Conservation (phyloP, 2,888 invertebrate genomes). For the Mythimna vitellina region DNA sequence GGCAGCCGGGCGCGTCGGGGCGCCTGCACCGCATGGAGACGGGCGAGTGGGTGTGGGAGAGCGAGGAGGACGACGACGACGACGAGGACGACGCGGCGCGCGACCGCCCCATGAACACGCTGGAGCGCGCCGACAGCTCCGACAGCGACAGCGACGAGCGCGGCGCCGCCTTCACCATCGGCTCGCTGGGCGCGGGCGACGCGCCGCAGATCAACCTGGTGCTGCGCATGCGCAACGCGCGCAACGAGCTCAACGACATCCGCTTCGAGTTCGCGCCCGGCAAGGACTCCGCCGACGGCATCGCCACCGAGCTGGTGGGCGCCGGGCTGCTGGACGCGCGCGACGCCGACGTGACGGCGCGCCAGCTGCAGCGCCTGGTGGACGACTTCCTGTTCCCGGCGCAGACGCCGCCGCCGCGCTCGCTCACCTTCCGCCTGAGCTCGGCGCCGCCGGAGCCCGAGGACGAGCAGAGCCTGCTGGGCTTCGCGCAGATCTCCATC, state of each 20-base stretch:
- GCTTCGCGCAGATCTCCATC: conserved; percentile 99
- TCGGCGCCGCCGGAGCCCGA: conserved; percentile 93
- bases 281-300: conserved; percentile 97
- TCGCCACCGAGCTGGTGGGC: conserved; percentile 98
- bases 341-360: conserved; percentile 97
- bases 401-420: conserved; percentile 90
- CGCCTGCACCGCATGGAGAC: conserved; percentile 97
- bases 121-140: conserved; percentile 91
- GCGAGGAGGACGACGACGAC: conserved; percentile 95
- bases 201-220: conserved; percentile 95
- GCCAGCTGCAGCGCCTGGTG: conserved; percentile 97
- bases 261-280: conserved; percentile 99
- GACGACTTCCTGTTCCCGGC: conserved; percentile 89
- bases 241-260: conserved; percentile 98
- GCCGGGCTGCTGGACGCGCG: conserved; percentile 98
- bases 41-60: conserved; percentile 99
- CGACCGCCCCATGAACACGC: conserved; percentile 91
- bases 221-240: conserved; percentile 97
- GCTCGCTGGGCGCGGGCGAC: conserved; percentile 78
- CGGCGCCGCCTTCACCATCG: conserved; percentile 80
- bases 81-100: conserved; percentile 88
- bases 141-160: conserved; percentile 90
- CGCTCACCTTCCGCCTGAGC: conserved; percentile 96
- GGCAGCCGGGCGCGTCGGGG: conserved; percentile 96
- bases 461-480: conserved; percentile 98